Evolutionary conservation across 2,113 vertebrate genomes (phyloP).

Genomic region (Microcebus ravelobensis): DNA sequence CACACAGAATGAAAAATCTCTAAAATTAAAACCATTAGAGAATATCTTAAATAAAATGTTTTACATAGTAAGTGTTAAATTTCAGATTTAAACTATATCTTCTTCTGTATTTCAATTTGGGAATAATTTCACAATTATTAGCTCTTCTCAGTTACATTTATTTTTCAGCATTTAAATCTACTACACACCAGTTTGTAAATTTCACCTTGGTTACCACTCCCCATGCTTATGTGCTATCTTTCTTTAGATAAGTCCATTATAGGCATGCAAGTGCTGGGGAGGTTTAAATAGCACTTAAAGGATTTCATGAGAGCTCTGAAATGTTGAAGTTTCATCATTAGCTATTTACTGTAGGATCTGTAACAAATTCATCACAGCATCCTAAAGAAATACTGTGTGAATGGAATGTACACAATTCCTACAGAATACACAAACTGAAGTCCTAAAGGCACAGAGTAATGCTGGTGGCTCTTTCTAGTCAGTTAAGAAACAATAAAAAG

Average conservation of each 20-base stretch:
- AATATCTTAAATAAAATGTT: conserved; percentile 40
- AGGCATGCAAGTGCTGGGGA: conserved; percentile 57
- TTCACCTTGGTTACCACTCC: conserved; percentile 33
- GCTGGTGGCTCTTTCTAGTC: conserved; percentile 89
- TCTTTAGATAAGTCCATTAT: not conserved
- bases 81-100: conserved; percentile 49
- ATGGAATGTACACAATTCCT: conserved; percentile 78
- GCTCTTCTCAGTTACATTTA: conserved; percentile 43
- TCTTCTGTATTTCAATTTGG: conserved; percentile 49
- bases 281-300: conserved; percentile 82
- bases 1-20: conserved; percentile 17
- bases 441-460: conserved; percentile 88
- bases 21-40: conserved; percentile 51
- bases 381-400: conserved; percentile 48
- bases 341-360: conserved; percentile 57
- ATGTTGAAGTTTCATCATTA: conserved; percentile 72
- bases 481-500: conserved; percentile 88
- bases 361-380: conserved; percentile 61
- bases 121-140: conserved; percentile 27
- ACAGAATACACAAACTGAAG: conserved; percentile 80
- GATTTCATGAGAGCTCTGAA: conserved; percentile 78
- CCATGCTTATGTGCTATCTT: not conserved
- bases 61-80: conserved; percentile 33
- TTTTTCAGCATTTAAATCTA: conserved; percentile 24
- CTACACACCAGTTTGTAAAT: not conserved